phyloP scores from a whole-genome alignment of 2,113 vertebrate genomes.

The Hydrolagus affinis region DNA sequence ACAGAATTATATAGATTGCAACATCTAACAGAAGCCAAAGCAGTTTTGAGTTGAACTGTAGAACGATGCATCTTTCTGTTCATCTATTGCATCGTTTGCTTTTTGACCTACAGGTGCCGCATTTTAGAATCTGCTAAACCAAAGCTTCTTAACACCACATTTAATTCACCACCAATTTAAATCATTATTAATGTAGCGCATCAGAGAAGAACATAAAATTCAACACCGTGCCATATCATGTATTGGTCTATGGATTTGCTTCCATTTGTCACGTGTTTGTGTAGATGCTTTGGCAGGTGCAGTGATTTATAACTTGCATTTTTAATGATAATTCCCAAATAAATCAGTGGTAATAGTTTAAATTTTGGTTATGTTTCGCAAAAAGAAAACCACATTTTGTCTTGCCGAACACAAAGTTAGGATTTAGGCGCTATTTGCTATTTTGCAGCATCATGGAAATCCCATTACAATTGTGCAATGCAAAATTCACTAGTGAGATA shows the following conservation, averaged over 20 bases:
- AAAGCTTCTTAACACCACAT: not conserved
- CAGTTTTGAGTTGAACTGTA: constrained; percentile 36
- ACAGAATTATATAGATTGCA: constrained; percentile 54
- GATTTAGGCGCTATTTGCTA: no score
- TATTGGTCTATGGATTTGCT: not conserved
- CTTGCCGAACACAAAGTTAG: no score
- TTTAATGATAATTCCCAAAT: not conserved
- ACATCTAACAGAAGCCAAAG: constrained; percentile 45
- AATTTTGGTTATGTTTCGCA: not conserved
- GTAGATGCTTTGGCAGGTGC: not conserved
- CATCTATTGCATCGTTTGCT: not conserved
- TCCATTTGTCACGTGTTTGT: not conserved
- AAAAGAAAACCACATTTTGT: not conserved
- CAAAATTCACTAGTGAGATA: no score
- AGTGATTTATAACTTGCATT: not conserved
- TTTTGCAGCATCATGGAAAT: no score
- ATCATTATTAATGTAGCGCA: not conserved
- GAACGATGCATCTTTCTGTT: not conserved
- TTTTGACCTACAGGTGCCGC: not conserved
- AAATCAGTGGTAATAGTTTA: not conserved
- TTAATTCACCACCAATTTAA: not conserved
- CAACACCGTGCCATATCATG: not conserved
- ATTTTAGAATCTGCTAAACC: no score
- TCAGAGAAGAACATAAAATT: not conserved
- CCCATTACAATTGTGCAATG: no score